Percentiles rank a stretch among this genome's conserved stretches.
phyloP scores from a whole-genome alignment of 1,140 invertebrate species.

The Lycorma delicatula region DNA sequence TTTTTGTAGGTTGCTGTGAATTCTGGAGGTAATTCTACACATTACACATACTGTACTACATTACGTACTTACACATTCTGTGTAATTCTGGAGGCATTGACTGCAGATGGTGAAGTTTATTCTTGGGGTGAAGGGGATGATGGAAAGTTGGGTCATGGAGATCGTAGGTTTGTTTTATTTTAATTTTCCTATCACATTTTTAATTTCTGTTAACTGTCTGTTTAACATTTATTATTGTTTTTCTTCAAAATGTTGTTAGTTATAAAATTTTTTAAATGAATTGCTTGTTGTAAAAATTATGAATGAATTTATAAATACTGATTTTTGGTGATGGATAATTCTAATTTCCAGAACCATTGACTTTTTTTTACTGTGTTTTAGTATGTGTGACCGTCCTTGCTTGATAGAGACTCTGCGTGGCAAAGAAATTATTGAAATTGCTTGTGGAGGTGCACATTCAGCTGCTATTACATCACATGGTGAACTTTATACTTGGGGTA shows the following conservation, averaged over 20 bases:
- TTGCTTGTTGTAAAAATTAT: no score
- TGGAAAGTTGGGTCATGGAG: slow-evolving; percentile 90
- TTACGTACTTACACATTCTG: no score
- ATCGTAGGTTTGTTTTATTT: no score
- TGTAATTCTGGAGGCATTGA: no score
- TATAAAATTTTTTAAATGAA: no score
- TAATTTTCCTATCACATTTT: no score
- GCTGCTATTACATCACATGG: slow-evolving; percentile 79
- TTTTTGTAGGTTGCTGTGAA: slow-evolving; percentile 72
- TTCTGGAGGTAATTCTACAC: slow-evolving; percentile 91
- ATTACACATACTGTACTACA: no score
- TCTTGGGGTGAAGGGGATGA: slow-evolving; percentile 97
- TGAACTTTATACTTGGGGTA: slow-evolving; percentile 91
- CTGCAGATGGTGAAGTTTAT: slow-evolving; percentile 87
- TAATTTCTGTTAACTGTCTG: no score
- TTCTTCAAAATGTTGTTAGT: no score
- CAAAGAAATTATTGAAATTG: slow-evolving; percentile 81
- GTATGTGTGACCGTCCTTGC: slow-evolving; percentile 81
- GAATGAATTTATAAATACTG: no score
- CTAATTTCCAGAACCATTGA: neutral
- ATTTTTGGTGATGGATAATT: no score
- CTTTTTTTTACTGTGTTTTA: slow-evolving; percentile 32
- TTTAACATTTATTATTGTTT: no score
- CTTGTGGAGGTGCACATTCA: slow-evolving; percentile 91
- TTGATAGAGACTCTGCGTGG: slow-evolving; percentile 79